Evolutionary conservation across 1,140 invertebrate genomes (phyloP), one percentile per base, ranked within the genome.

Genomic region (Aphelenchoides besseyi): DNA sequence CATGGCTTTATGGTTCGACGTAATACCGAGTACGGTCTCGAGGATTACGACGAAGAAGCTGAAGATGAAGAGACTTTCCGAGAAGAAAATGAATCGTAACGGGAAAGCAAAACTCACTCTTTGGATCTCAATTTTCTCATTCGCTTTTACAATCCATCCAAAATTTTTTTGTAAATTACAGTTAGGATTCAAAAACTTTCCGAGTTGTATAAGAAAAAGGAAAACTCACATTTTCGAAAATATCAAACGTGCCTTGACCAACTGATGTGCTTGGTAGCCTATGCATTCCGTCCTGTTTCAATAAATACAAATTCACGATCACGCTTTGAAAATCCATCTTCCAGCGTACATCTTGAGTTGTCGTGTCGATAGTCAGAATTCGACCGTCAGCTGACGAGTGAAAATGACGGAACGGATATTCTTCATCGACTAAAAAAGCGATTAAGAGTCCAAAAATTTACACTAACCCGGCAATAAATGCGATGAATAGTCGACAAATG

Each of bases 181-280:
- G 64, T 73, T 59, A 2, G 48, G 18, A 48, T 23, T 9, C 2
- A 28, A 69, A 71, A 68, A 69, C 69, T 8, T 18, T 16, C 41
- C 41, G 41, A 16, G 12, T 23, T n/a, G 16, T n/a, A 12, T 12
- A 61, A 61, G 16, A 53, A 53, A 61, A 61, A 67, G 23, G 53
- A n/a, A 16, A 28, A 67, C 64, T 61, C 64, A 69, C 41, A 16
- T 67, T 18, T 30, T 67, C 35, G 2, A 67, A 28, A n/a, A 62
- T 71, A 29, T 83, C 79, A 59, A 83, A 74, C 1, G 81, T 74
- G 32, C 76, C 75, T 32, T 67, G 53, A 2, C 82, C 92, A 35
- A 97, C 89, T 57, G 91, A 92, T 5, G 91, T 92, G 82, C 95
- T 95, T 1, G 94, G 94, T 41, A 97, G 88, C 52, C 90, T 89